Conservation (phyloP, 2,888 invertebrate species). For the Morpho achilles region DNA sequence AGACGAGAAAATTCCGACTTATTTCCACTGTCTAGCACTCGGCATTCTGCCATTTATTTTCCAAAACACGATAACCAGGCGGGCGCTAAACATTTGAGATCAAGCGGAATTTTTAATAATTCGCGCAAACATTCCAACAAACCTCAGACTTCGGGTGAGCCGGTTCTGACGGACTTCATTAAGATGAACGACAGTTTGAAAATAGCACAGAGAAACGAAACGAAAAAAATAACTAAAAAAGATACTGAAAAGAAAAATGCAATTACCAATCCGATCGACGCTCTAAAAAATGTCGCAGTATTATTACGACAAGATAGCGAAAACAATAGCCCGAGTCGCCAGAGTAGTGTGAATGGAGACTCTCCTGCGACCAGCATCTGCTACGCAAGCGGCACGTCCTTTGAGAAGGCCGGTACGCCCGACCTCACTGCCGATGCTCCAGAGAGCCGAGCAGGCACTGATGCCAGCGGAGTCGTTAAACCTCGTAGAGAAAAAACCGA, state of each 20-base stretch:
- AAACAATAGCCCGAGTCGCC: conserved; percentile 54
- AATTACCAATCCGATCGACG: conserved; percentile 62
- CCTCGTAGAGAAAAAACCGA: conserved; percentile 93
- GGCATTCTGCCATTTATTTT: conserved; percentile 86
- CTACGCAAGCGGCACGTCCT: conserved; percentile 52
- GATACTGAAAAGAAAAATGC: conserved; percentile 44
- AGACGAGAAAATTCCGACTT: conserved; percentile 92
- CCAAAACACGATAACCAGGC: conserved; percentile 75
- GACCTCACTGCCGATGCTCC: conserved; percentile 60
- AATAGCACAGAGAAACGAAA: conserved; percentile 63
- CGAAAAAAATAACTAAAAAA: conserved; percentile 54
- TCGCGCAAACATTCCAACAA: conserved; percentile 80
- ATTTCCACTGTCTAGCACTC: conserved; percentile 84
- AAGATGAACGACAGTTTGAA: conserved; percentile 76
- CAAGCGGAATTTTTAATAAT: conserved; percentile 85
- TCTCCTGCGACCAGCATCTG: conserved; percentile 68
- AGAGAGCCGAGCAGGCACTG: conserved; percentile 51
- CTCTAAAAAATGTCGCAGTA: conserved; percentile 65
- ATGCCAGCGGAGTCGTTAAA: conserved; percentile 69
- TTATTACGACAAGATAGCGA: conserved; percentile 65
- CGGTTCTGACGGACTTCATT: conserved; percentile 84
- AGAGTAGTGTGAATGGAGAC: conserved; percentile 63
- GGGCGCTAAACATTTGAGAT: conserved; percentile 74
- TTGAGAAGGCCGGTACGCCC: conserved; percentile 58
- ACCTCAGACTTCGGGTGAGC: conserved; percentile 79